These are phyloP conservation scores for Pogonus chalceus DNA, from an alignment of 1,140 invertebrate genomes.

Conservation along the genomic window DNA sequence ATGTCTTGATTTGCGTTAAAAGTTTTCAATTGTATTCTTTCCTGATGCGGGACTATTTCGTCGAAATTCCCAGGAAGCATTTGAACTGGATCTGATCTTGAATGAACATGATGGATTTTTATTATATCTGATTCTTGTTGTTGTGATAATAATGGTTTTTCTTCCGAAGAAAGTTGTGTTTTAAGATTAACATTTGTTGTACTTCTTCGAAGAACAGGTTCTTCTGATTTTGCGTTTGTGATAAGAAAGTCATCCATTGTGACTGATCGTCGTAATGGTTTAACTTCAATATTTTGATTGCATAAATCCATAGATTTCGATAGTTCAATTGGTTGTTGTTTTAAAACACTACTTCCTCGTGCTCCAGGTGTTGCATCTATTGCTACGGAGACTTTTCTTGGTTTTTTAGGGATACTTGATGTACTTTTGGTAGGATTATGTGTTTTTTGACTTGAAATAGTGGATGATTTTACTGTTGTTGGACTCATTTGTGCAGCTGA, in stretches of 20 bases:
- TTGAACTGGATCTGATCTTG: conserved; percentile 59
- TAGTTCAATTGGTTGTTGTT: conserved; percentile 64
- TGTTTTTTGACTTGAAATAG: conserved; percentile 17
- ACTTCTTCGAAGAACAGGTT: conserved; percentile 37
- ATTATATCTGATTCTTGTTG: conserved; percentile 24
- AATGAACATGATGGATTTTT: conserved; percentile 58
- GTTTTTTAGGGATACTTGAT: conserved; percentile 31
- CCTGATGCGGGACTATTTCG: conserved; percentile 20
- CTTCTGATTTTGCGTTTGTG: conserved; percentile 17
- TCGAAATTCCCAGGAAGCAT: conserved; percentile 35
- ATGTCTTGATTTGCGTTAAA: conserved; percentile 48
- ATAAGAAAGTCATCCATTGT: conserved; percentile 35
- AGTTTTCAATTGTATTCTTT: conserved; percentile 31
- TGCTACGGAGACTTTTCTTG: conserved; percentile 59
- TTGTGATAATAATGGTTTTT: conserved; percentile 16
- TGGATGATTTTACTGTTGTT: conserved; percentile 7
- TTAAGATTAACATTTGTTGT: conserved; percentile 37
- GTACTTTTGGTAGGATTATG: not conserved
- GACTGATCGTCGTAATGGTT: conserved; percentile 34
- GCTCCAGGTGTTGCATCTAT: conserved; percentile 64
- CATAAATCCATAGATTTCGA: conserved; percentile 45
- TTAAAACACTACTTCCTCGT: conserved; percentile 56
- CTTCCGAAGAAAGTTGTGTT: conserved; percentile 16
- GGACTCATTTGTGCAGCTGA: conserved; percentile 40
- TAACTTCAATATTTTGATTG: conserved; percentile 17